Percentiles rank a stretch among this genome's conserved stretches.
Evolutionary conservation across 2,797 vertebrate genomes (phyloP).

Genomic region (Otolemur crassicaudatus): DNA sequence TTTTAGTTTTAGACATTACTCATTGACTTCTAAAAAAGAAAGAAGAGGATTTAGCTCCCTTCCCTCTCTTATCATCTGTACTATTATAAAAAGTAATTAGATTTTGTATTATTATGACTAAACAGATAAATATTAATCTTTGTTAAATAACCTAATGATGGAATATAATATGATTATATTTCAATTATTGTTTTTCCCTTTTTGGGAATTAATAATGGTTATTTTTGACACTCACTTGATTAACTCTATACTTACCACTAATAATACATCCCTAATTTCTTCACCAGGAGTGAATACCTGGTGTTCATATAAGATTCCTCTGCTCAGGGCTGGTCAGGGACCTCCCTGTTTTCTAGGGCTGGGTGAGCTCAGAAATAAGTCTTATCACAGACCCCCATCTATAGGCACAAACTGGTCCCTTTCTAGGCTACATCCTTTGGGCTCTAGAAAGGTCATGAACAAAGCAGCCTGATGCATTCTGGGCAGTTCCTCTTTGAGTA

Average conservation of each 20-base stretch:
- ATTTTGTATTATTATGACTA: slow-evolving; percentile 27
- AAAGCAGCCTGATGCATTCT: no score
- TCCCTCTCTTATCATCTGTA: background rate
- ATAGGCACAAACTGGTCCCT: no score
- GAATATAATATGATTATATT: background rate
- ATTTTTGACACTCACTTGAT: background rate
- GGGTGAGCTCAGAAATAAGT: no score
- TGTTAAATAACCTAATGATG: background rate
- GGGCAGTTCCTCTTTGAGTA: no score
- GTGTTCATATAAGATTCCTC: no score
- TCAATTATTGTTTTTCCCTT: background rate
- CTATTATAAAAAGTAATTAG: background rate
- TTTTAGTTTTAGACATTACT: slow-evolving; percentile 10
- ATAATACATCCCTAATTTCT: background rate
- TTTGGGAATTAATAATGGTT: background rate
- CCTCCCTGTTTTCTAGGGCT: no score
- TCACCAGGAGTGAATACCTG: background rate
- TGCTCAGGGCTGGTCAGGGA: no score
- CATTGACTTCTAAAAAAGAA: background rate
- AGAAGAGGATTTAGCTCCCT: background rate
- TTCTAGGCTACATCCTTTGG: no score
- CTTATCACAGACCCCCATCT: no score
- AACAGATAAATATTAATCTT: background rate
- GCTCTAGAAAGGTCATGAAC: no score
- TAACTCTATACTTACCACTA: background rate